Evolutionary conservation across 2,888 invertebrate genomes (phyloP).

Genomic region (Zygaena filipendulae): DNA sequence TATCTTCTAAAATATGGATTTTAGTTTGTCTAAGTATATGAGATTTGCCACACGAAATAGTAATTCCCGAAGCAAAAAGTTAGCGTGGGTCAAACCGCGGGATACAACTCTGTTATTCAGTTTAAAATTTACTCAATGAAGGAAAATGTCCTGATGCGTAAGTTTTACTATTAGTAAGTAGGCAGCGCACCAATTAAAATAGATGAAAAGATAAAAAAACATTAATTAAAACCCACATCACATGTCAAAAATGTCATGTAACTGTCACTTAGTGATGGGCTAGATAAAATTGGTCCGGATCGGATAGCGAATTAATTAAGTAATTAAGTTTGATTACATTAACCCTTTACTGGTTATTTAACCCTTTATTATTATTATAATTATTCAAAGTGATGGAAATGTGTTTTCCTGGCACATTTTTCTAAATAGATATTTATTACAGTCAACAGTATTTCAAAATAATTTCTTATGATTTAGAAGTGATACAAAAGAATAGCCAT

Average conservation of each 20-base stretch:
- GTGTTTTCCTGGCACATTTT: not conserved
- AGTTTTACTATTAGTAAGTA: not conserved
- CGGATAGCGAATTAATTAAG: constrained; percentile 32
- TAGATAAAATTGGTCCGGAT: constrained; percentile 33
- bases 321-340: constrained; percentile 44
- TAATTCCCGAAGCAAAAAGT: no score
- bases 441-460: no score
- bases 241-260: constrained; percentile 44
- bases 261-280: constrained; percentile 32
- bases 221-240: constrained; percentile 37
- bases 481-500: no score
- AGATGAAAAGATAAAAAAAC: constrained; percentile 20
- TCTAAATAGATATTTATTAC: no score
- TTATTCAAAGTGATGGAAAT: constrained; percentile 2
- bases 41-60: no score
- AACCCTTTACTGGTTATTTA: constrained; percentile 34
- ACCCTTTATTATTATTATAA: constrained; percentile 1
- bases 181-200: constrained; percentile 12
- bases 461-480: no score
- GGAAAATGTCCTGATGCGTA: no score
- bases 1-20: no score
- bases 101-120: no score
- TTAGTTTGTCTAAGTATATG: no score
- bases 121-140: no score
- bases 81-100: no score